Evolutionary conservation across 2,888 invertebrate species (phyloP).

Genomic region (Spisula solida): DNA sequence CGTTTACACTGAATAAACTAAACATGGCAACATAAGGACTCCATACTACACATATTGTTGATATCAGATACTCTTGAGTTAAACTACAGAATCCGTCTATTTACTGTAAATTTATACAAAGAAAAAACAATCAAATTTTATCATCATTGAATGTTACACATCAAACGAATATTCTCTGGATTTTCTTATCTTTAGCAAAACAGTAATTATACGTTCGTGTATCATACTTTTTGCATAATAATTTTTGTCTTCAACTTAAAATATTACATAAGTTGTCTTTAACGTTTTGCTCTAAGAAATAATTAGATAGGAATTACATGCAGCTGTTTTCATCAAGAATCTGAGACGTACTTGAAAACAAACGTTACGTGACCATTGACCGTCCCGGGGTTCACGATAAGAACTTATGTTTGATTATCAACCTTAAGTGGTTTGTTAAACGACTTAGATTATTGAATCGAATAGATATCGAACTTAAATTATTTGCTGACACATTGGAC

Average conservation of each 20-base stretch:
- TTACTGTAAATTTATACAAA: not conserved
- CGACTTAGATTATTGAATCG: no score
- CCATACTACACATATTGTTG: not conserved
- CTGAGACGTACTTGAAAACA: no score
- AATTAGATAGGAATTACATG: not conserved
- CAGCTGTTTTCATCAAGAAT: not conserved
- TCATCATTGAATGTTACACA: slow-evolving; percentile 3
- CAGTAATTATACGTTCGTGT: not conserved
- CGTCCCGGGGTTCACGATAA: no score
- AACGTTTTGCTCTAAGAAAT: not conserved
- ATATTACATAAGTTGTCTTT: not conserved
- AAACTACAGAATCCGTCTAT: not conserved
- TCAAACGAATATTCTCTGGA: slow-evolving; percentile 6
- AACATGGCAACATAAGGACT: not conserved
- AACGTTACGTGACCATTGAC: no score
- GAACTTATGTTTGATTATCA: no score
- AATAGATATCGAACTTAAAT: no score
- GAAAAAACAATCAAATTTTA: slow-evolving; percentile 16
- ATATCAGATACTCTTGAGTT: not conserved
- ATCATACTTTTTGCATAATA: not conserved
- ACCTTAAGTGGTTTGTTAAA: no score
- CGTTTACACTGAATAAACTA: no score
- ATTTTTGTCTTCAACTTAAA: not conserved
- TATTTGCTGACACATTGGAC: no score
- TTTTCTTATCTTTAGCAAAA: not conserved